Evolutionary conservation across 2,113 vertebrate genomes (phyloP), one percentile per base, ranked within the genome.

Genomic region (Fulmarus glacialis): DNA sequence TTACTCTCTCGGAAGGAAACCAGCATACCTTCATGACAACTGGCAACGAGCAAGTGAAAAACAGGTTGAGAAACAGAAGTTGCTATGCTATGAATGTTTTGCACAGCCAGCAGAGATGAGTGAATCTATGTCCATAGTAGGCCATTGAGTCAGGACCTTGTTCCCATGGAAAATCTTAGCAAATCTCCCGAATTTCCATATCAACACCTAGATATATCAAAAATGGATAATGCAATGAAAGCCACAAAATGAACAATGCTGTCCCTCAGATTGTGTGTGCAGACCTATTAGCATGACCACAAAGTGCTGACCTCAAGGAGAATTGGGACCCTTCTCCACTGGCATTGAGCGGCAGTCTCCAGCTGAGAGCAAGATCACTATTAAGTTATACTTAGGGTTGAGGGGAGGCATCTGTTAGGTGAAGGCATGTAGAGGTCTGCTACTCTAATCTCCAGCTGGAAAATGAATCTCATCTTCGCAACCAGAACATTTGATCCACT

Each of bases 21-120:
- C 50, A 45, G 30, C 0, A 0, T 38, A 52, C 16, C 56, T 50
- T 60, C 48, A 43, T 1, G 13, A 43, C 43, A 87, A 77, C 0
- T 0, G 11, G 38, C 29, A 91, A 50, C 0, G 3, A 90, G 21
- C 38, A 77, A 71, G 27, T 16, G 58, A 87, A 81, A 89, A 87
- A 40, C 17, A 53, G 15, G 21, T 3, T 13, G 21, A 89, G 55
- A 83, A 86, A 75, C 10, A 66, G 47, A 89, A 70, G 47, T 14
- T 91, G 47, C 18, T 71, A 2, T 2, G 30, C 15, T n/a, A 26
- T 13, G 1, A 72, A 30, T 15, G 12, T 29, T 62, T 43, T 56
- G 18, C 30, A 74, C 24, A 87, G 52, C 12, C 50, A 78, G 89
- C n/a, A 89, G 56, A 84, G 32, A 81, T 32, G 36, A 73, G 55